phyloP scores from a whole-genome alignment of 64 coral and sea anemone genomes.

The Exaiptasia diaphana region DNA sequence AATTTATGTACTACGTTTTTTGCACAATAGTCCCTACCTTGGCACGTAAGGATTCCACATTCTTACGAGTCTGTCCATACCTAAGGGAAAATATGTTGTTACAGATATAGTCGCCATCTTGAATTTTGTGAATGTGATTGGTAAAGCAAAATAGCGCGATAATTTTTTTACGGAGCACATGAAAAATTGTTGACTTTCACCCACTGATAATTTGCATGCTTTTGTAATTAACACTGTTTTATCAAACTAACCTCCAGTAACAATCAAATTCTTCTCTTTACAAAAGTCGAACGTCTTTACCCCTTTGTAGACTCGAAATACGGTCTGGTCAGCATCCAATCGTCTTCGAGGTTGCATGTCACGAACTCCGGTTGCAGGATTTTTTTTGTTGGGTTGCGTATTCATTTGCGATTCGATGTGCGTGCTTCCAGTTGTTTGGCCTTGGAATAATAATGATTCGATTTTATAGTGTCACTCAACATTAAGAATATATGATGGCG shows the following conservation, averaged over 20 bases:
- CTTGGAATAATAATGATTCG: too few species aligned
- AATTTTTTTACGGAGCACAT: too few species aligned
- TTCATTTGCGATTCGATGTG: slow-evolving; percentile 73
- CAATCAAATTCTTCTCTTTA: slow-evolving; percentile 94
- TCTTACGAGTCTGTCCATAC: slow-evolving; percentile 93
- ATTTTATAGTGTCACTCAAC: too few species aligned
- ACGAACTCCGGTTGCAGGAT: background rate
- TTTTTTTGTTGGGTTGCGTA: slow-evolving; percentile 41
- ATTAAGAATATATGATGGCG: too few species aligned
- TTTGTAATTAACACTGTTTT: too few species aligned
- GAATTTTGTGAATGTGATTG: too few species aligned
- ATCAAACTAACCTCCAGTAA: slow-evolving; percentile 84
- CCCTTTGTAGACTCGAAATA: slow-evolving; percentile 93
- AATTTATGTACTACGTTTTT: too few species aligned
- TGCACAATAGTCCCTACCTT: slow-evolving; percentile 33
- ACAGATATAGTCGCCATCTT: too few species aligned
- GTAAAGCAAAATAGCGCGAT: background rate
- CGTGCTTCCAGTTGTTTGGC: slow-evolving; percentile 92
- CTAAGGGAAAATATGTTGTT: too few species aligned
- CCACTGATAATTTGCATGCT: too few species aligned
- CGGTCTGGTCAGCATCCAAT: slow-evolving; percentile 83
- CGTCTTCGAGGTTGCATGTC: slow-evolving; percentile 81
- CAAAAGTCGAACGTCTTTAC: slow-evolving; percentile 98
- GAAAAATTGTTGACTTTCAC: too few species aligned
- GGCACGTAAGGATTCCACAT: slow-evolving; percentile 99